Evolutionary conservation across 2,888 invertebrate species (phyloP), one percentile per base, ranked within the genome.

Genomic region (Dexiosoma caninum): DNA sequence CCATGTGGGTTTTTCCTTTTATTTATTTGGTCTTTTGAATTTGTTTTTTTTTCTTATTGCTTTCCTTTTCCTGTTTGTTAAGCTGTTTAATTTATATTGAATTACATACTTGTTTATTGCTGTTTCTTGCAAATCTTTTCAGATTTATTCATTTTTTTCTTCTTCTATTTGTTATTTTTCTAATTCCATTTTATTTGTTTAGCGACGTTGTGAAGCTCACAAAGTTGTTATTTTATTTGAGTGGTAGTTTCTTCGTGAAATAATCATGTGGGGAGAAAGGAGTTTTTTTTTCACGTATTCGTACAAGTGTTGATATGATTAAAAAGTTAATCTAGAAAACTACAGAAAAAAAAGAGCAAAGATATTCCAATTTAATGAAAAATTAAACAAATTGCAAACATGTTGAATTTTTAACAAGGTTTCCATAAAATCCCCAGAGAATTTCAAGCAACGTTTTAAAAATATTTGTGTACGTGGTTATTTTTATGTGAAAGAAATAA

Each of bases 41-140:
- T n/a, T 12, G 12, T 1, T 74, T 55, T 55, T 27, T 12, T 46
- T 8, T 46, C 46, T 44, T 14, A 32, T 42, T 14, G 21, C 14
- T 32, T 46, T n/a, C 6, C 27, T 46, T 42, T 37, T 32, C 12
- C 21, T 53, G 44, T 7, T 32, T 46, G 46, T 40, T 60, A 51
- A 60, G 51, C 51, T 42, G 21, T 57, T 37, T 74, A 75, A 66
- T 46, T 55, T 57, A 19, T 66, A 75, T 75, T 59, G 74, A 66
- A 75, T 69, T 70, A 69, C 76, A 69, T 46, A 55, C 69, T 60
- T 69, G 69, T 62, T 69, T 60, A 57, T 30, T 27, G 42, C 40
- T 32, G 16, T 37, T 62, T 49, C 14, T 2, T 21, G 9, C 9
- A 55, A 59, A 46, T 53, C 32, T 62, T 76, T 27, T 16, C 40